phyloP scores from a whole-genome alignment of 2,113 vertebrate genomes.

The Cervus canadensis region DNA sequence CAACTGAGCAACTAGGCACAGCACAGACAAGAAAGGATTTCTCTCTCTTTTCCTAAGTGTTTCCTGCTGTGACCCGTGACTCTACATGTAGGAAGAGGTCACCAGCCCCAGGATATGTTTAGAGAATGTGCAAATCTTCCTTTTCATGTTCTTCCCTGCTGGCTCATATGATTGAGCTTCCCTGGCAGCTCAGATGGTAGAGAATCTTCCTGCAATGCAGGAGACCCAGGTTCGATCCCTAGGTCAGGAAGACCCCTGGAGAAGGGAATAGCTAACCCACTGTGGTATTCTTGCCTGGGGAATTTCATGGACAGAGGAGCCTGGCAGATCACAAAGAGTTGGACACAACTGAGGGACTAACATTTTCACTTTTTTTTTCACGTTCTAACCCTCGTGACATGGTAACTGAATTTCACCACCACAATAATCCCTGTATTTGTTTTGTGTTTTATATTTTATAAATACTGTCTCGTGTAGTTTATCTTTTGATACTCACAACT shows the following conservation, averaged over 20 bases:
- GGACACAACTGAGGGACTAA: not conserved
- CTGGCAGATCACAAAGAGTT: not conserved
- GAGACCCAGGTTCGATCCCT: not conserved
- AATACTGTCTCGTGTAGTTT: not conserved
- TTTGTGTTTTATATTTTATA: not conserved
- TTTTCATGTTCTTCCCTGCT: not conserved
- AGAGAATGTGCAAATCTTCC: not conserved
- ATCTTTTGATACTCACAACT: not conserved
- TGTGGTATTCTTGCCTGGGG: not conserved
- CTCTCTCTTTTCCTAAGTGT: not conserved
- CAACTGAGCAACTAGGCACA: not conserved
- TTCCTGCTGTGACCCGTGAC: not conserved
- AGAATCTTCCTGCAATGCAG: not conserved
- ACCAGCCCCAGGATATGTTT: not conserved
- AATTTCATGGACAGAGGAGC: not conserved
- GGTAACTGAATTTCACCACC: not conserved
- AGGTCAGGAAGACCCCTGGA: not conserved
- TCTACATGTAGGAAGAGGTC: not conserved
- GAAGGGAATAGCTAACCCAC: not conserved
- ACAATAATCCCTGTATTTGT: not conserved
- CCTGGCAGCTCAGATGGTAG: not conserved
- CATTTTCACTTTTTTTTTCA: not conserved
- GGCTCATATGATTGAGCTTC: not conserved
- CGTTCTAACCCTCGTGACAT: not conserved
- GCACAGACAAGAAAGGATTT: fast-evolving